Conservation (phyloP, 1,140 invertebrate species). For the Drosophila sp. region DNA sequence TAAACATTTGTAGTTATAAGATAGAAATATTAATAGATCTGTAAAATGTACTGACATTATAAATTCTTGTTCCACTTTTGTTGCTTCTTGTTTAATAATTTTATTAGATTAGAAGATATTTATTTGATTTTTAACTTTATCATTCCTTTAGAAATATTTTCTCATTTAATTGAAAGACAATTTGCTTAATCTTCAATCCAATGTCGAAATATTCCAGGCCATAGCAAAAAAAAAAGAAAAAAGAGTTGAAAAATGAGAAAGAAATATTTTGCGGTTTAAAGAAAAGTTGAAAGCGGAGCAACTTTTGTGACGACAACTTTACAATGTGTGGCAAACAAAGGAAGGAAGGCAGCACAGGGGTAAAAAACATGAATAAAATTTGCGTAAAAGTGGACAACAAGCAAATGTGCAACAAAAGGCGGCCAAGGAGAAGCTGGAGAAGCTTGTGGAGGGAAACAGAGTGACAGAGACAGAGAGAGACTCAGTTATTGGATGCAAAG, state of each 20-base stretch:
- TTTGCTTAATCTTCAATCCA: conserved; percentile 8
- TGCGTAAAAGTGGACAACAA: conserved; percentile 75
- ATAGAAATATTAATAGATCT: no score
- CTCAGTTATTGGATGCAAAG: conserved; percentile 29
- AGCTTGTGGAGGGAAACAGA: conserved; percentile 19
- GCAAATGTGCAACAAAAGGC: conserved; percentile 49
- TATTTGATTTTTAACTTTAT: neutral
- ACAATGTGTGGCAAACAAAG: conserved; percentile 33
- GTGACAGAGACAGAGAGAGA: conserved; percentile 2
- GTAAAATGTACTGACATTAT: no score
- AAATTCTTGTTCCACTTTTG: no score
- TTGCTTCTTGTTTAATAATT: neutral
- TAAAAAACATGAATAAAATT: conserved; percentile 75
- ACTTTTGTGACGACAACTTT: conserved; percentile 18
- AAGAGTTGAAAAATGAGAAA: neutral
- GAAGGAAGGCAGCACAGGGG: conserved; percentile 22
- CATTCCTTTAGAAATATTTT: neutral
- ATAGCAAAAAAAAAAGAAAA: neutral
- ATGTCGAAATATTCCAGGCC: conserved; percentile 3
- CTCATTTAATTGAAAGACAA: conserved; percentile 12
- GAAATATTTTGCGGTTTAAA: conserved; percentile 5
- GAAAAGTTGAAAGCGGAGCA: conserved; percentile 18
- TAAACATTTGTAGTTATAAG: no score
- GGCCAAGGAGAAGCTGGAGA: neutral
- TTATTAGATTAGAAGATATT: no score